These are phyloP conservation scores for Gasterosteus nipponicus DNA, from an alignment of 2,113 vertebrate species.

Conservation along the genomic window DNA sequence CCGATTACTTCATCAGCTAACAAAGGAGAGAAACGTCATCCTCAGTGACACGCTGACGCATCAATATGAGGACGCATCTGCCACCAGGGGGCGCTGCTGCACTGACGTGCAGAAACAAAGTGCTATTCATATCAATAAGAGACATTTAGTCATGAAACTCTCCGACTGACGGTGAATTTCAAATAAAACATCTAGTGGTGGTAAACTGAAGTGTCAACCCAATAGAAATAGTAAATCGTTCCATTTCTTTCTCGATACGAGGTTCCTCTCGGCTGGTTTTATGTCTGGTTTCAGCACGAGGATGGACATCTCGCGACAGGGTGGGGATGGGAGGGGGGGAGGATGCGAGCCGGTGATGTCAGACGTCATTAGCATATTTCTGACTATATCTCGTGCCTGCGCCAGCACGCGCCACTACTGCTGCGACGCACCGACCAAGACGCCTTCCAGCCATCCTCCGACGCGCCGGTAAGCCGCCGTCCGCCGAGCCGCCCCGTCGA, in stretches of 20 bases:
- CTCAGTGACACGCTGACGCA: neutral
- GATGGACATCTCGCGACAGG: neutral
- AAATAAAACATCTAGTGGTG: too few relatives aligned
- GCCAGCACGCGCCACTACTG: constrained; percentile 69
- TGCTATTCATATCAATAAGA: neutral
- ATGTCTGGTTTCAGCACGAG: neutral
- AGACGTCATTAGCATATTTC: constrained; percentile 81
- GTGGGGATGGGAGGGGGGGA: constrained; percentile 6
- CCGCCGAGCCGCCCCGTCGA: neutral
- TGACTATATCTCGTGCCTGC: constrained; percentile 71
- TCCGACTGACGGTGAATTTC: rapidly evolving
- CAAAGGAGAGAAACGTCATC: neutral
- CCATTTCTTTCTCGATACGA: neutral
- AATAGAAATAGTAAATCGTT: neutral
- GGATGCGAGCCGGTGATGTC: constrained; percentile 73
- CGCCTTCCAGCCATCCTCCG: constrained; percentile 31
- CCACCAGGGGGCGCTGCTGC: constrained; percentile 58
- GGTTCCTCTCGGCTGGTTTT: neutral
- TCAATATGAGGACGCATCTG: rapidly evolving
- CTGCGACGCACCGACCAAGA: constrained; percentile 68
- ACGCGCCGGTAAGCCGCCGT: constrained; percentile 68
- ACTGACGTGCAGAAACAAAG: neutral
- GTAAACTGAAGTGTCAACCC: neutral
- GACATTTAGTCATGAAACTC: neutral
- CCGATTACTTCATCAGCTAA: neutral